Evolutionary conservation across 2,113 vertebrate species (phyloP).

Genomic region (Festucalex cinctus): DNA sequence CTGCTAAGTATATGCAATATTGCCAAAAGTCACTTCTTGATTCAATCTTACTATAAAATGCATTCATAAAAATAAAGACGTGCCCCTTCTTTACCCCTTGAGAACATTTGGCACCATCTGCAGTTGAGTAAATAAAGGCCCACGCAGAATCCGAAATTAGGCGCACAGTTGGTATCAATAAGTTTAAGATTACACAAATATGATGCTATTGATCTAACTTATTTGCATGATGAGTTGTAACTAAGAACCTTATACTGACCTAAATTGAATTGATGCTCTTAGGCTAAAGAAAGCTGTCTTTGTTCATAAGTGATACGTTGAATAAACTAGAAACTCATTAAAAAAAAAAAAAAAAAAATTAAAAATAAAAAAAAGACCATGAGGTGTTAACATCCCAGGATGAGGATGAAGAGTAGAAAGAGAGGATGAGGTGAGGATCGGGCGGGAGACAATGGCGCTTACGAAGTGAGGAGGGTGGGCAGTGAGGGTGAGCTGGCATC

Average conservation of each 20-base stretch:
- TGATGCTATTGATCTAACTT: background rate
- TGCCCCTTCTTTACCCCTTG: too few species aligned
- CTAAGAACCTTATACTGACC: background rate
- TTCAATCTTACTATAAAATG: too few species aligned
- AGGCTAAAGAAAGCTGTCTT: background rate
- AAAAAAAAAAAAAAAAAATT: slow-evolving; percentile 38
- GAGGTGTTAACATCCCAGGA: slow-evolving; percentile 78
- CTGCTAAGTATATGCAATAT: background rate
- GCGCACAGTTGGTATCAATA: background rate
- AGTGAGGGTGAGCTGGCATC: slow-evolving; percentile 85
- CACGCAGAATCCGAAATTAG: background rate
- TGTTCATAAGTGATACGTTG: slow-evolving; percentile 81
- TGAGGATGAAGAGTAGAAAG: slow-evolving; percentile 46
- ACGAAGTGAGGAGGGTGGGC: slow-evolving; percentile 63
- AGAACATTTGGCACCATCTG: too few species aligned
- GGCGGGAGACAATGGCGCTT: slow-evolving; percentile 69
- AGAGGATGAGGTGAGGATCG: slow-evolving; percentile 4
- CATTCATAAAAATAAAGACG: too few species aligned
- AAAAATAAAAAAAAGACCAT: too few species aligned
- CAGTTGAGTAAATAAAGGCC: background rate
- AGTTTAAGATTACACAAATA: background rate
- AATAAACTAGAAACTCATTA: slow-evolving; percentile 33
- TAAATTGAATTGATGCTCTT: background rate
- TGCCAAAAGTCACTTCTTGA: too few species aligned
- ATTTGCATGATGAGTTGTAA: background rate